Percentiles rank a stretch among this genome's conserved stretches.
phyloP scores from a whole-genome alignment of 2,113 vertebrate genomes.

The Saimiri boliviensis region DNA sequence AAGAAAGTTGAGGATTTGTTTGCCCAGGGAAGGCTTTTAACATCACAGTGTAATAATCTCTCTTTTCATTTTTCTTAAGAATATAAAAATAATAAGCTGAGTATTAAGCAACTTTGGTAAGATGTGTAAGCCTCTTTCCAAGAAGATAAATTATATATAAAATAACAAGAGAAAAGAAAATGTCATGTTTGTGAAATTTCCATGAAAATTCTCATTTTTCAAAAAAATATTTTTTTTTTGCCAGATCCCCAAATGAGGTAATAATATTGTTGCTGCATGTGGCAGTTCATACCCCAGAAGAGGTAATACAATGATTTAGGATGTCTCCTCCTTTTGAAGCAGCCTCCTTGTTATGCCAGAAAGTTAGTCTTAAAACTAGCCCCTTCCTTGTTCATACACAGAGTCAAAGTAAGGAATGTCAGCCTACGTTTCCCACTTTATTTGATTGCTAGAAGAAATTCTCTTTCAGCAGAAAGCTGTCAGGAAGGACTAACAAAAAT shows the following conservation, averaged over 20 bases:
- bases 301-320: background rate
- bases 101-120: slow-evolving; percentile 44
- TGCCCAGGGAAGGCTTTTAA: slow-evolving; percentile 11
- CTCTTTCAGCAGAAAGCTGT: background rate
- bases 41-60: background rate
- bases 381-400: background rate
- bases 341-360: background rate
- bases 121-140: slow-evolving; percentile 7
- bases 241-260: background rate
- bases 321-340: background rate
- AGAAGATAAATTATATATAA: slow-evolving; percentile 56
- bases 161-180: slow-evolving; percentile 14
- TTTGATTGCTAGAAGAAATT: slow-evolving; percentile 12
- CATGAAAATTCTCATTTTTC: slow-evolving; percentile 48
- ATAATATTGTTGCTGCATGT: slow-evolving; percentile 23
- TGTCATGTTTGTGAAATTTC: slow-evolving; percentile 23
- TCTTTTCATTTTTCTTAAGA: slow-evolving; percentile 54
- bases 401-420: background rate
- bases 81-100: slow-evolving; percentile 34
- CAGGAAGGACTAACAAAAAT: background rate
- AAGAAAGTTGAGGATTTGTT: background rate
- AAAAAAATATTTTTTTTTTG: background rate
- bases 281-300: background rate
- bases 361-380: background rate
- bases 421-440: background rate